A percentile compares a stretch with the other conserved stretches of the same genome.
These are phyloP conservation scores for Amiota mariae DNA, from an alignment of 2,888 invertebrate species.

Conservation along the genomic window DNA sequence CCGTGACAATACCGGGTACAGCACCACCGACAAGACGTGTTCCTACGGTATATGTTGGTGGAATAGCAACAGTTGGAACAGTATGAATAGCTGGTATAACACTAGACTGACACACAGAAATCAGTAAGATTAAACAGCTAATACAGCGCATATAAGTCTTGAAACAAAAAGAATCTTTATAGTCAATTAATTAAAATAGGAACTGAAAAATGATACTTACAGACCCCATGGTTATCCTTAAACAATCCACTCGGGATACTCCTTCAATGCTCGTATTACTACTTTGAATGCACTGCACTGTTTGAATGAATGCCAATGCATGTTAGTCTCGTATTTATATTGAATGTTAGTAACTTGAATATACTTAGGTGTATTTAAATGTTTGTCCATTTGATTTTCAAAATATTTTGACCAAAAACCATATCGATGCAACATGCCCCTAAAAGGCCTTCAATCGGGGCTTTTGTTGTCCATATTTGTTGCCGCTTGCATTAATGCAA, in stretches of 20 bases:
- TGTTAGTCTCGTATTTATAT: too few species aligned
- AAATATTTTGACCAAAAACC: slow-evolving; percentile 40
- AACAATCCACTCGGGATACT: neutral
- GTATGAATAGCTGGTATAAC: slow-evolving; percentile 44
- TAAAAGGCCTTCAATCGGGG: slow-evolving; percentile 22
- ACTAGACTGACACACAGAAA: slow-evolving; percentile 46
- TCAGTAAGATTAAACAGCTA: slow-evolving; percentile 39
- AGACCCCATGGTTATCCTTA: slow-evolving; percentile 44
- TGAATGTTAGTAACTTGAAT: neutral
- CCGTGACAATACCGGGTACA: slow-evolving; percentile 56
- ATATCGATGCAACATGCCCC: slow-evolving; percentile 8
- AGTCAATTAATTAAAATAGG: neutral
- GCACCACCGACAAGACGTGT: neutral
- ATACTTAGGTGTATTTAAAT: slow-evolving; percentile 45
- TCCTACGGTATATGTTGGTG: slow-evolving; percentile 42
- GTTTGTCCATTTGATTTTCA: slow-evolving; percentile 45
- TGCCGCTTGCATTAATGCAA: slow-evolving; percentile 14
- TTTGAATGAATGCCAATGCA: slow-evolving; percentile 27
- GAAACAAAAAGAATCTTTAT: neutral
- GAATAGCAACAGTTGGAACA: slow-evolving; percentile 5
- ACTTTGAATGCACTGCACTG: slow-evolving; percentile 28
- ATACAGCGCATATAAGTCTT: neutral
- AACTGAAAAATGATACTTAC: slow-evolving; percentile 42
- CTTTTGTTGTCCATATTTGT: neutral
- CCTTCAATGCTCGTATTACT: neutral